Evolutionary conservation across 2,113 vertebrate genomes (phyloP), one percentile per base, ranked within the genome.

Genomic region (Hippocampus zosterae): DNA sequence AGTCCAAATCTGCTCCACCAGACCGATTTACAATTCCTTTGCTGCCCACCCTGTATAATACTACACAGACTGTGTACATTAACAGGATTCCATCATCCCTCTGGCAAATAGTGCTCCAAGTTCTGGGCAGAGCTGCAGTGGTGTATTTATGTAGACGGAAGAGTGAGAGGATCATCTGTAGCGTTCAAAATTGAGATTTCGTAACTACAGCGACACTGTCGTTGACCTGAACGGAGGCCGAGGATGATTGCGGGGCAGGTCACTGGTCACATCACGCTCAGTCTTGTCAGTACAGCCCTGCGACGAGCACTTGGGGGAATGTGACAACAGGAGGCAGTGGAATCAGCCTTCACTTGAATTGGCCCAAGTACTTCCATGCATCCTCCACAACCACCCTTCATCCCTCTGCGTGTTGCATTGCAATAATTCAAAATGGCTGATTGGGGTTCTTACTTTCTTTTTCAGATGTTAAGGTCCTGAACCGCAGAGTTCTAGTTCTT

Each of bases 61-160:
- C 79, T 84, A 84, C 79, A 84, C 79, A 91, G 84, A 89, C 84
- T 81, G 83, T 76, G 71, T 76, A 80, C 86, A 78, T 81, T 80
- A 8, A 74, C 83, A 74, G 85, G 89, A 89, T 79, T 70, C 25
- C 64, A 69, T 71, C 68, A 73, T 75, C 70, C 67, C 41, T 44
- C 78, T 59, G 77, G 68, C 67, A 33, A 74, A 77, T 73, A 62
- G 76, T 73, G 82, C 73, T 71, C 72, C 68, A 80, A 71, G 70
- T 69, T 67, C 63, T 71, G 81, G 74, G 82, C 76, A 77, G 79
- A 80, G 81, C 85, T 83, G 84, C 86, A 81, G 85, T 84, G 93
- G 90, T 91, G 90, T 94, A 89, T 92, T 91, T 92, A 91, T 91
- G 88, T 92, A 90, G 25, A 27, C 90, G 84, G 91, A 89, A 84